Conservation (phyloP, 2,888 invertebrate genomes). For the Mythimna albipuncta region DNA sequence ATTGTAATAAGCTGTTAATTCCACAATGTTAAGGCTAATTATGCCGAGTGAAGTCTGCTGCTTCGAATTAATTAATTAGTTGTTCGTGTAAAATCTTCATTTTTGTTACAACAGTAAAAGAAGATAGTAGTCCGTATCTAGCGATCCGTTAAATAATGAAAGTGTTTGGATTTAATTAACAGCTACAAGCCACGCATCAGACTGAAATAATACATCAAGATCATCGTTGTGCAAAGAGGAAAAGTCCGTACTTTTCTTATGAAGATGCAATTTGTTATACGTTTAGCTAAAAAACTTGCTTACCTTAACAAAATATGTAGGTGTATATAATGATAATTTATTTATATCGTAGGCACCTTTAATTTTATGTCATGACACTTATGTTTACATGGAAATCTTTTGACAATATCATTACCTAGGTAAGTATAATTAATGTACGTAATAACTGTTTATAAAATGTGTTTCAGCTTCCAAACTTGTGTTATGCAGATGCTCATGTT, state of each 20-base stretch:
- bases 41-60: slow-evolving; percentile 2
- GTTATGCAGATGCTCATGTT: slow-evolving; percentile 13
- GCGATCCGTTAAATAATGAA: slow-evolving; percentile 55
- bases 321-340: not conserved
- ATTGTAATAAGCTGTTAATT: not conserved
- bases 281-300: not conserved
- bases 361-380: not conserved
- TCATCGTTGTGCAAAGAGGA: slow-evolving; percentile 27
- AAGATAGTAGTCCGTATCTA: slow-evolving; percentile 19
- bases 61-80: slow-evolving; percentile 24
- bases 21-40: slow-evolving; percentile 11
- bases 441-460: slow-evolving; percentile 1
- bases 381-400: slow-evolving; percentile 11
- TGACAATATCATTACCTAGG: slow-evolving; percentile 6
- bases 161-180: slow-evolving; percentile 58
- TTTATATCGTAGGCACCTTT: not conserved
- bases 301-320: not conserved
- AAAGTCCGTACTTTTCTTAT: slow-evolving; percentile 12
- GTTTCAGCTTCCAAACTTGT: not conserved
- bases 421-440: not conserved
- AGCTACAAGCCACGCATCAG: slow-evolving; percentile 41
- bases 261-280: slow-evolving; percentile 11
- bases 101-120: slow-evolving; percentile 19
- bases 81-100: slow-evolving; percentile 13
- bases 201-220: slow-evolving; percentile 27